Conservation (phyloP, 2,888 invertebrate genomes). For the Antitype chi region DNA sequence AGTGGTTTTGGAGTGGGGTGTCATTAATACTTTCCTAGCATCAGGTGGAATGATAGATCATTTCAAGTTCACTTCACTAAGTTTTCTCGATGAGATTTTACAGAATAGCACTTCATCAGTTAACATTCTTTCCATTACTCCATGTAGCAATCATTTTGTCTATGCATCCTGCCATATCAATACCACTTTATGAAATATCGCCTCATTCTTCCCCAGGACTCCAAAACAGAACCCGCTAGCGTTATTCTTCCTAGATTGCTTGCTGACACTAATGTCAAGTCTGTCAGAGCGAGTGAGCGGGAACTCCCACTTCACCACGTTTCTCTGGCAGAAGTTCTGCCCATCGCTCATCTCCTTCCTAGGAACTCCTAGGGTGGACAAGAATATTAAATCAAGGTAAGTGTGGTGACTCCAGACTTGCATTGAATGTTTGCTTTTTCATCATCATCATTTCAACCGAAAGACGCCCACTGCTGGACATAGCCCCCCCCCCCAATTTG, state of each 20-base stretch:
- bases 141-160: too few relatives aligned
- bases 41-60: too few relatives aligned
- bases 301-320: conserved; percentile 96
- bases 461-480: too few relatives aligned
- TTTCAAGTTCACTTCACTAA: too few relatives aligned
- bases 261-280: conserved; percentile 95
- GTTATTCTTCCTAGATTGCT: conserved; percentile 96
- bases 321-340: conserved; percentile 98
- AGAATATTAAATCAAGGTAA: conserved; percentile 93
- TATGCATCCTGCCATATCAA: too few relatives aligned
- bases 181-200: neutral
- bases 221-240: conserved; percentile 92
- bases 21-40: too few relatives aligned
- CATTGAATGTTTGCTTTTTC: neutral
- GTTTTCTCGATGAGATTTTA: too few relatives aligned
- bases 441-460: too few relatives aligned
- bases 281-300: conserved; percentile 95
- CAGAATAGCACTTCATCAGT: too few relatives aligned
- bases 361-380: conserved; percentile 96
- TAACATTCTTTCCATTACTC: too few relatives aligned
- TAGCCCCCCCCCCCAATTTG: too few relatives aligned
- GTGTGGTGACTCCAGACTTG: conserved; percentile 31
- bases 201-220: conserved; percentile 80
- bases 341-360: conserved; percentile 96
- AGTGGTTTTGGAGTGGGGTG: too few relatives aligned